Percentiles rank a stretch among this genome's conserved stretches.
These are phyloP conservation scores for Sebastes cheni DNA, from an alignment of 2,797 vertebrate genomes.

Conservation along the genomic window DNA sequence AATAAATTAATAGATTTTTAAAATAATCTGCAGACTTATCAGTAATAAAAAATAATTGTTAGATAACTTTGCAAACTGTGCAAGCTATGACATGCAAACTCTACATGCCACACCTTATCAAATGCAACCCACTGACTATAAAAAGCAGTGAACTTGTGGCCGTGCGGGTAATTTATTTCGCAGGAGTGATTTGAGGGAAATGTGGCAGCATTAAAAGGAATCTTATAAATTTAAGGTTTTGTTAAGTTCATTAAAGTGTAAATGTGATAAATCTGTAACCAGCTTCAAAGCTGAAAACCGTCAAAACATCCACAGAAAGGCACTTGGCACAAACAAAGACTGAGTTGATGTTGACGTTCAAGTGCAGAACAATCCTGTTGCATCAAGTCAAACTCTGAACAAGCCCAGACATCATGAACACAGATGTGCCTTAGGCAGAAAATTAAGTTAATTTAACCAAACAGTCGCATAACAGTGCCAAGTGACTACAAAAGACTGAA, in stretches of 20 bases:
- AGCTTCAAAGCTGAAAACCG: neutral
- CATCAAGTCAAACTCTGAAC: conserved; percentile 4
- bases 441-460: neutral
- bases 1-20: neutral
- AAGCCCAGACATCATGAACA: conserved; percentile 4
- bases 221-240: neutral
- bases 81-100: neutral
- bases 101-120: neutral
- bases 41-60: neutral
- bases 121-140: neutral
- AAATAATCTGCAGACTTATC: neutral
- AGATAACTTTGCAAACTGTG: neutral
- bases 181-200: neutral
- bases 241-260: neutral
- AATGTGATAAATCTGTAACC: neutral
- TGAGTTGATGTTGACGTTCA: neutral
- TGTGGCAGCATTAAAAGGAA: neutral
- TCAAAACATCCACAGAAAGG: neutral
- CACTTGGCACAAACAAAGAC: neutral
- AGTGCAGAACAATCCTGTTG: neutral
- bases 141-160: neutral
- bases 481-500: neutral
- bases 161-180: neutral
- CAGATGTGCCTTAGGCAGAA: neutral
- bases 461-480: neutral